Percentiles rank a stretch among this genome's conserved stretches.
phyloP scores from a whole-genome alignment of 2,888 invertebrate species.

The Nemoura dubitans region DNA sequence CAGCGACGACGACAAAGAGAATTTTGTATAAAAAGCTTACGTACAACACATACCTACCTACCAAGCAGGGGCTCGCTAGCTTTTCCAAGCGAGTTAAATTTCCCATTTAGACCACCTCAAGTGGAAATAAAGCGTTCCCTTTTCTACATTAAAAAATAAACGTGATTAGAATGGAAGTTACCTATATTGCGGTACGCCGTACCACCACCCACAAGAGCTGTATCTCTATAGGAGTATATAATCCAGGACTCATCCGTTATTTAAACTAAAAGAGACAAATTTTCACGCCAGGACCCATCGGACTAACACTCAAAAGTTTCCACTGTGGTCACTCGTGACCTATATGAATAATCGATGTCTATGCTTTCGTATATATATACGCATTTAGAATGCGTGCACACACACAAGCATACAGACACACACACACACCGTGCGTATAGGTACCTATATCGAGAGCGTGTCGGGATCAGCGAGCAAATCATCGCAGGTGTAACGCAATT shows the following conservation, averaged over 20 bases:
- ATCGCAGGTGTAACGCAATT: slow-evolving; percentile 12
- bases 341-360: not conserved
- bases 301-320: too few relatives aligned
- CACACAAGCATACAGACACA: too few relatives aligned
- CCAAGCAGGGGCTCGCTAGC: not conserved
- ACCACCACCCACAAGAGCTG: not conserved
- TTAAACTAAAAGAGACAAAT: not conserved
- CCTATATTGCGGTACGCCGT: too few relatives aligned
- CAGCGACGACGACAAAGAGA: not conserved
- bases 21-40: not conserved
- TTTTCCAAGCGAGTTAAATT: slow-evolving; percentile 2
- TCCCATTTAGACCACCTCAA: not conserved
- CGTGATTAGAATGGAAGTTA: not conserved
- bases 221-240: not conserved
- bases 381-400: not conserved
- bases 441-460: not conserved
- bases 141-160: not conserved
- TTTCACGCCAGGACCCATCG: not conserved
- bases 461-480: not conserved
- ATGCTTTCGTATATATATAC: too few relatives aligned
- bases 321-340: not conserved
- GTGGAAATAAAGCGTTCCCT: not conserved
- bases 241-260: not conserved
- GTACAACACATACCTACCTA: not conserved
- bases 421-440: too few relatives aligned